Percentiles rank a stretch among this genome's conserved stretches.
phyloP scores from a whole-genome alignment of 2,797 vertebrate species.

The Euphonia xanthogaster region DNA sequence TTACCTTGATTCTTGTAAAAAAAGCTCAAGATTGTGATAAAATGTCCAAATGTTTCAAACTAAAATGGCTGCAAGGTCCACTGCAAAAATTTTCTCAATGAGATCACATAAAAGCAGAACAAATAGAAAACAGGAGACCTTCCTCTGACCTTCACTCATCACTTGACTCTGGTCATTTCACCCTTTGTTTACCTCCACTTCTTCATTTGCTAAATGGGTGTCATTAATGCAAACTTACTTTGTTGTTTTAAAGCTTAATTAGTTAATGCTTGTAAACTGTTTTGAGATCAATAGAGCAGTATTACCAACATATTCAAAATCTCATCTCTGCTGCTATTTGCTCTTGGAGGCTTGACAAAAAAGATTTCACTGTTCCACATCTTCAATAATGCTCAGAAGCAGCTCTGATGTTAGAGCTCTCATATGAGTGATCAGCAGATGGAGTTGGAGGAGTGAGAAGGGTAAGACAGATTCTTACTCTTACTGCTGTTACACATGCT shows the following conservation, averaged over 20 bases:
- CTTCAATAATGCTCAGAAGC: neutral
- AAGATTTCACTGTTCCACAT: neutral
- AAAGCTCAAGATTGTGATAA: neutral
- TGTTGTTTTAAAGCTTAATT: neutral
- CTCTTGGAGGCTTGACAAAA: slow-evolving; percentile 32
- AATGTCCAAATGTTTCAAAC: neutral
- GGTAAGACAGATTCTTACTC: neutral
- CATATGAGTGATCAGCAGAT: slow-evolving; percentile 34
- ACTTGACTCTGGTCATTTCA: neutral
- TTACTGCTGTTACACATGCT: neutral
- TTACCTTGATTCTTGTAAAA: neutral
- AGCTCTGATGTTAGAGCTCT: slow-evolving; percentile 12
- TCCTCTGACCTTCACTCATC: neutral
- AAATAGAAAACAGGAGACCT: neutral
- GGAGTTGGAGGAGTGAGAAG: slow-evolving; percentile 33
- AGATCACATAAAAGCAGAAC: neutral
- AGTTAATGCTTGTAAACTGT: neutral
- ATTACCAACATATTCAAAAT: neutral
- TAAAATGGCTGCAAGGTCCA: neutral
- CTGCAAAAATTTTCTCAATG: neutral
- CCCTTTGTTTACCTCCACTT: neutral
- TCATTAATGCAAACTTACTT: neutral
- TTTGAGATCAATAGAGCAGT: slow-evolving; percentile 5
- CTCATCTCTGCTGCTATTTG: slow-evolving; percentile 1
- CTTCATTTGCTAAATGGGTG: neutral